Base-by-base conservation (phyloP, 2,113 vertebrate genomes). In the Ameiurus melas region DNA sequence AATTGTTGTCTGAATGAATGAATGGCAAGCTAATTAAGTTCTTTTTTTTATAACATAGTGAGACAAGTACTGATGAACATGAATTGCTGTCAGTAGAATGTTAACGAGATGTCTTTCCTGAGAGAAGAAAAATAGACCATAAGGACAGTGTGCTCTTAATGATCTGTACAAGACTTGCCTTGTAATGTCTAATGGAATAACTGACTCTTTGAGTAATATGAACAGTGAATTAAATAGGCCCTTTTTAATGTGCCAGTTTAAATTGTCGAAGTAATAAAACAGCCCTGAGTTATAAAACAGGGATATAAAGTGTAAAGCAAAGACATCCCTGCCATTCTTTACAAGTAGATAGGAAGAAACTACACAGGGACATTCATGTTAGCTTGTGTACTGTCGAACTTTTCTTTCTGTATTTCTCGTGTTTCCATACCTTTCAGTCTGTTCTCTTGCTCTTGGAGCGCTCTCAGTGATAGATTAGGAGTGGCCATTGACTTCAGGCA, bases 61-160 rank as follows among this genome's bases (percentile, higher is more conserved):
- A 58, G 7, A 3, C 53, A 36, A 33, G 16, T 80, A 51, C 47
- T 10, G 9, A 80, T 55, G 16, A 55, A 80, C 27, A 36, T 6
- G 33, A 92, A 95, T 94, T 94, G 90, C 89, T 92, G 93, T 94
- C 90, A 92, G 91, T 92, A 93, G 92, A 94, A 92, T n/a, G 77
- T 81, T 30, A 94, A 94, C 93, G 91, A 92, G 90, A 88, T 83
- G 53, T 87, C 78, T 47, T 53, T 84, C 8, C 43, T 12, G 30
- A 86, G 82, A 90, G 55, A 89, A 91, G 10, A 47, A 43, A 91
- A 89, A 80, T 27, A 80, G 62, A 30, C 6, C 57, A 58, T 58
- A 84, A 51, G 30, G 43, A 78, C 64, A 57, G 20, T 19, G 62
- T 71, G 17, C 43, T 39, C 47, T 55, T 66, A 84, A 88, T 84